Evolutionary conservation across 2,113 vertebrate genomes (phyloP).

Genomic region (Hydrolagus affinis): DNA sequence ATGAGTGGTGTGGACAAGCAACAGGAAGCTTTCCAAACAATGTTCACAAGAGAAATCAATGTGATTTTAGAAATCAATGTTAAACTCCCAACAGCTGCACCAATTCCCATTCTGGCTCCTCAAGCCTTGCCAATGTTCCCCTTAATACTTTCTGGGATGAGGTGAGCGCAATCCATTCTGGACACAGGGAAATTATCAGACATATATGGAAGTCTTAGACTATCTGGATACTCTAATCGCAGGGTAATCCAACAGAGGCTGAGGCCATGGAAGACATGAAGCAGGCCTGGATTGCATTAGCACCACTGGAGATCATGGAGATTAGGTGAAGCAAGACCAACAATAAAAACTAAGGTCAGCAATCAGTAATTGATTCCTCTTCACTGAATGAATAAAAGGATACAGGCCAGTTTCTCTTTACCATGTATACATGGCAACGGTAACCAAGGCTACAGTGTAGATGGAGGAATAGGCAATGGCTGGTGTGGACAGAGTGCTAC

Average conservation of each 20-base stretch:
- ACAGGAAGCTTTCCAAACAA: no score
- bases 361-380: background rate
- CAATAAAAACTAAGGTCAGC: background rate
- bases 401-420: background rate
- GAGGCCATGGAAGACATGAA: background rate
- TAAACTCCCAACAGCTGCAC: background rate
- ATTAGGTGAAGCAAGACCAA: background rate
- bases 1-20: no score
- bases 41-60: no score
- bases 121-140: background rate
- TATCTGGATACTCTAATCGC: background rate
- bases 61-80: background rate
- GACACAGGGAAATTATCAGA: background rate
- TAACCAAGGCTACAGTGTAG: constrained; percentile 9
- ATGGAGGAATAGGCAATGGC: constrained; percentile 3
- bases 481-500: background rate
- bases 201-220: no score
- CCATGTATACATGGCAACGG: background rate
- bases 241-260: background rate
- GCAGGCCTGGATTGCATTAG: background rate
- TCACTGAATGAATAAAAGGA: background rate
- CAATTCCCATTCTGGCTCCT: background rate
- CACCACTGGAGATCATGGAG: background rate
- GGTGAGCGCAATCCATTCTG: background rate
- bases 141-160: background rate